Conservation (phyloP, 2,888 invertebrate genomes). For the Lasioglossum pauxillum region DNA sequence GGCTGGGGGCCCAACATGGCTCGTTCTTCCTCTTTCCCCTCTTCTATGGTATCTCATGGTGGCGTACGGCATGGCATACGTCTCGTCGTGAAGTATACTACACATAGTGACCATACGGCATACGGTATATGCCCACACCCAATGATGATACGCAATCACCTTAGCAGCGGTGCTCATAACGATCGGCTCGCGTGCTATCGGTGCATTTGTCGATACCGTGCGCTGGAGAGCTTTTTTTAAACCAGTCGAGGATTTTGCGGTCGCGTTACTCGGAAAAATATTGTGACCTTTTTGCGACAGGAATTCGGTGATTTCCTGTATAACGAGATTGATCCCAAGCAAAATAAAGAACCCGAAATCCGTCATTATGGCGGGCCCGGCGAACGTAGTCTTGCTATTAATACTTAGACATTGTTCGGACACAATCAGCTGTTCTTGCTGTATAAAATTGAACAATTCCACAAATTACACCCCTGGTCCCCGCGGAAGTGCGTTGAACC, state of each 20-base stretch:
- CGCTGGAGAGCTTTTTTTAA: conserved; percentile 34
- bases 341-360: background rate
- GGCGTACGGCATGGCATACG: conserved; percentile 27
- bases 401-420: background rate
- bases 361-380: background rate
- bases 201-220: conserved; percentile 37
- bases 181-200: conserved; percentile 30
- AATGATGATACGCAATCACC: conserved; percentile 53
- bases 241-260: conserved; percentile 30
- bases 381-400: background rate
- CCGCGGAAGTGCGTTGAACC: background rate
- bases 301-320: background rate
- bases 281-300: background rate
- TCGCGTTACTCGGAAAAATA: background rate
- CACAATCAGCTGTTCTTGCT: background rate
- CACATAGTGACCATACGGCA: conserved; percentile 53
- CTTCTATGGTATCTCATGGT: conserved; percentile 29
- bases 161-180: conserved; percentile 58
- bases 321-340: background rate
- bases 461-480: background rate
- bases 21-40: conserved; percentile 22
- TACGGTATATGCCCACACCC: conserved; percentile 52
- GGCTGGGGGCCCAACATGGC: conserved; percentile 18
- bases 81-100: conserved; percentile 3
- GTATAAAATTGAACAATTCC: background rate